Evolutionary conservation across 2,113 vertebrate genomes (phyloP).

Genomic region (Chaenogobius annularis): DNA sequence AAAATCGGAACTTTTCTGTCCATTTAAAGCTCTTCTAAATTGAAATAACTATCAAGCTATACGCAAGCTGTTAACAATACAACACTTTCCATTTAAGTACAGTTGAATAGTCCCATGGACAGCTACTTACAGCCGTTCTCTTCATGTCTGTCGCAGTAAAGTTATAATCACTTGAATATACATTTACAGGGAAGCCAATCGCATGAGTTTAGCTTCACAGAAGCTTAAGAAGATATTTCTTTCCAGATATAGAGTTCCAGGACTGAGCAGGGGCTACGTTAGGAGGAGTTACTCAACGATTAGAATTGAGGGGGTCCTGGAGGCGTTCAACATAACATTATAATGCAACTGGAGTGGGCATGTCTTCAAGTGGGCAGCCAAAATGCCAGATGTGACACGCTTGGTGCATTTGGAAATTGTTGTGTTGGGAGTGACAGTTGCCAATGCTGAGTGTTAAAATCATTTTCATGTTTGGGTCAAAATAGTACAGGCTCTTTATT

Average conservation of each 20-base stretch:
- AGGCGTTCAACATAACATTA: conserved; percentile 4
- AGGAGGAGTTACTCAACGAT: not conserved
- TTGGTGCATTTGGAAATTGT: not conserved
- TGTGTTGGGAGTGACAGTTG: not conserved
- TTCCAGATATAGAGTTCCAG: conserved; percentile 3
- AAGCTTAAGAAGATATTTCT: conserved; percentile 6
- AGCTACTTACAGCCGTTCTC: not conserved
- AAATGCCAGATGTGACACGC: not conserved
- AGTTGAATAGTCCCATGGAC: not conserved
- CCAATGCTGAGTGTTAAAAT: not conserved
- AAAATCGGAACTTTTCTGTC: not conserved
- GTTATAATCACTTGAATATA: conserved; percentile 6
- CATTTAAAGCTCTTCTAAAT: not conserved
- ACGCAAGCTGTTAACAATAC: not conserved
- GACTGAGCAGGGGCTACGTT: not conserved
- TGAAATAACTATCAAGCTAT: not conserved
- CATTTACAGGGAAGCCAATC: conserved; percentile 1
- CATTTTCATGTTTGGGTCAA: too few species aligned
- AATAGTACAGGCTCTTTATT: not conserved
- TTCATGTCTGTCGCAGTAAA: conserved; percentile 2
- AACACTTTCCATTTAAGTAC: not conserved
- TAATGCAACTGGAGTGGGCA: not conserved
- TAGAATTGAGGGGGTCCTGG: not conserved
- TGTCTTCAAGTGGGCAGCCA: not conserved
- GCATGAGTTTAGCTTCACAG: conserved; percentile 1